These are phyloP conservation scores for Lumbricus terrestris DNA, from an alignment of 2,888 invertebrate species.

Conservation along the genomic window DNA sequence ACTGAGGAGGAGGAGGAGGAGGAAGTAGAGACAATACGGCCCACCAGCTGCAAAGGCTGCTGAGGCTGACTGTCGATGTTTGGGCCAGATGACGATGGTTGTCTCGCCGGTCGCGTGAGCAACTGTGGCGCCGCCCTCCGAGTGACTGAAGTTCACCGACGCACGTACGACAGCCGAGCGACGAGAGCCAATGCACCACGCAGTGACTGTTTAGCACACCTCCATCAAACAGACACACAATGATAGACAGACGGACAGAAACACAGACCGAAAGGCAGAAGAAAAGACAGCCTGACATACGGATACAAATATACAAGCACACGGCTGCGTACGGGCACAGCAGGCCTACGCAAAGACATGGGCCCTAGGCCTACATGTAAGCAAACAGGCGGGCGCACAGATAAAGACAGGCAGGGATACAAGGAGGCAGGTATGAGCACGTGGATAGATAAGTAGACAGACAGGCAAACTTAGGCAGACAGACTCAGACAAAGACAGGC, in stretches of 20 bases:
- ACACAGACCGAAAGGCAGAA: not conserved
- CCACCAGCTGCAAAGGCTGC: not conserved
- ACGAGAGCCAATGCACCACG: not conserved
- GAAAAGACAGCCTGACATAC: not conserved
- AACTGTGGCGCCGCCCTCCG: not conserved
- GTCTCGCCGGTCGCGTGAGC: not conserved
- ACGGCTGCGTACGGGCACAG: not conserved
- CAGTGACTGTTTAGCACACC: not conserved
- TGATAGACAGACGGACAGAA: not conserved
- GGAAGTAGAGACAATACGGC: not conserved
- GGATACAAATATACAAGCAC: not conserved
- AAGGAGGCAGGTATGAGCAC: not conserved
- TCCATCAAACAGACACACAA: not conserved
- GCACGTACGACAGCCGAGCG: not conserved
- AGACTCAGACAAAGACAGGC: not conserved
- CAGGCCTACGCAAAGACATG: not conserved
- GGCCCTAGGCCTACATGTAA: too few species aligned
- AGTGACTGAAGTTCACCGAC: not conserved
- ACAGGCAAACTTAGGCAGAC: not conserved
- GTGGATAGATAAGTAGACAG: not conserved
- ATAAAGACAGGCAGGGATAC: not conserved
- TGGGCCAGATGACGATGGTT: slow-evolving; percentile 3
- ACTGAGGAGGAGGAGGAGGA: not conserved
- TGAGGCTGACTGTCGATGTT: not conserved
- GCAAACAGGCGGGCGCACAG: not conserved